Conservation (phyloP, 1,140 invertebrate species). For the Plectus sambesii region DNA sequence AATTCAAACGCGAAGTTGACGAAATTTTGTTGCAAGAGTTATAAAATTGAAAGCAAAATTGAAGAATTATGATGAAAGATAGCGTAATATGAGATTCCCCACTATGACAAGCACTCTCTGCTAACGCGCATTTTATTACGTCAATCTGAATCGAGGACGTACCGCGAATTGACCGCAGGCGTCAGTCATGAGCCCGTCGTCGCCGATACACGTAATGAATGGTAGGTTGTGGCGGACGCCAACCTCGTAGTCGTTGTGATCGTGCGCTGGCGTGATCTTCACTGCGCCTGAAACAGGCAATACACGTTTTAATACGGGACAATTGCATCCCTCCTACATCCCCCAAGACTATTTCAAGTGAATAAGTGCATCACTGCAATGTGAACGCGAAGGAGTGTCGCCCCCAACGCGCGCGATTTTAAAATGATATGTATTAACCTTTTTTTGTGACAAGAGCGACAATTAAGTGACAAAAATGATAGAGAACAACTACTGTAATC, state of each 20-base stretch:
- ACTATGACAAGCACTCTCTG: neutral
- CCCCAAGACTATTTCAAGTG: neutral
- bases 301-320: neutral
- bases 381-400: too few relatives aligned
- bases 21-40: neutral
- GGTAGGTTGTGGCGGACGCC: slow-evolving; percentile 72
- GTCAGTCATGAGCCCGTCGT: slow-evolving; percentile 70
- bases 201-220: slow-evolving; percentile 81
- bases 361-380: slow-evolving; percentile 10
- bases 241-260: slow-evolving; percentile 93
- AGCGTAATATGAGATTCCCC: neutral
- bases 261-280: slow-evolving; percentile 96
- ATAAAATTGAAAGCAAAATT: neutral
- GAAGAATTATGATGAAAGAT: too few relatives aligned
- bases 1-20: too few relatives aligned
- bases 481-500: neutral
- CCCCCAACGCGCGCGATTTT: too few relatives aligned
- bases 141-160: slow-evolving; percentile 13
- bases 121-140: neutral
- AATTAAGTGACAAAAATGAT: too few relatives aligned
- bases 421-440: too few relatives aligned
- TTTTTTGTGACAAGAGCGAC: neutral
- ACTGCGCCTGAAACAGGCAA: slow-evolving; percentile 63
- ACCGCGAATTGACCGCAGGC: slow-evolving; percentile 75
- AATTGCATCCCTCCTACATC: too few relatives aligned